Evolutionary conservation across 2,797 vertebrate species (phyloP).

Genomic region (Pangasius mekongensis): DNA sequence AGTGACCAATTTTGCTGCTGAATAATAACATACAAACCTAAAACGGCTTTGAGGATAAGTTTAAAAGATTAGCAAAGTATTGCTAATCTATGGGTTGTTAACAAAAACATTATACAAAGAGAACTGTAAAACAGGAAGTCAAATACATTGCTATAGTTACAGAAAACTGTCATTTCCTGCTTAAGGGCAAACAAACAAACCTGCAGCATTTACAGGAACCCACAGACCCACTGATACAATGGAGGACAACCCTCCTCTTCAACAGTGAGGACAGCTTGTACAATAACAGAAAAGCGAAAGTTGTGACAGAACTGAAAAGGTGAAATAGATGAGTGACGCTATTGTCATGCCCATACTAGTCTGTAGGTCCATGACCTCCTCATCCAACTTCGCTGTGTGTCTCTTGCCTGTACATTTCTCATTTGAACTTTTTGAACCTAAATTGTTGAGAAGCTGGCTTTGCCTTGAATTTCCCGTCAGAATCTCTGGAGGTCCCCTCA

Average conservation of each 20-base stretch:
- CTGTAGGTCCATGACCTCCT: not conserved
- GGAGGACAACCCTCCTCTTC: not conserved
- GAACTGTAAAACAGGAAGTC: conserved; percentile 62
- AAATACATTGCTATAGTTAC: conserved; percentile 62
- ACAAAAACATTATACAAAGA: conserved; percentile 10
- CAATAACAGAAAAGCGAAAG: not conserved
- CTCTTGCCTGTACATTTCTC: not conserved
- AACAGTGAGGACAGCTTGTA: not conserved
- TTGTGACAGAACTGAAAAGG: conserved; percentile 7
- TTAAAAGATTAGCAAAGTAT: not conserved
- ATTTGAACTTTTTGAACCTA: not conserved
- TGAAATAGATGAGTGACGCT: not conserved
- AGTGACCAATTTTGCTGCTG: not conserved
- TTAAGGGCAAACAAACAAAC: conserved; percentile 53
- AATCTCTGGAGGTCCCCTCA: conserved; percentile 36
- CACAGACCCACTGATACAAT: conserved; percentile 2
- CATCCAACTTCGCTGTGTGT: not conserved
- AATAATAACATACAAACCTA: not conserved
- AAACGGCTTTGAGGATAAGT: not conserved
- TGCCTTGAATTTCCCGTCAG: conserved; percentile 25
- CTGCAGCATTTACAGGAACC: conserved; percentile 6
- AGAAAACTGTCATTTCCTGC: conserved; percentile 73
- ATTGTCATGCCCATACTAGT: not conserved
- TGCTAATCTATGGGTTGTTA: not conserved
- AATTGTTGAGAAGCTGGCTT: not conserved